Conservation (phyloP, 2,113 vertebrate genomes). For the Notechis scutatus region DNA sequence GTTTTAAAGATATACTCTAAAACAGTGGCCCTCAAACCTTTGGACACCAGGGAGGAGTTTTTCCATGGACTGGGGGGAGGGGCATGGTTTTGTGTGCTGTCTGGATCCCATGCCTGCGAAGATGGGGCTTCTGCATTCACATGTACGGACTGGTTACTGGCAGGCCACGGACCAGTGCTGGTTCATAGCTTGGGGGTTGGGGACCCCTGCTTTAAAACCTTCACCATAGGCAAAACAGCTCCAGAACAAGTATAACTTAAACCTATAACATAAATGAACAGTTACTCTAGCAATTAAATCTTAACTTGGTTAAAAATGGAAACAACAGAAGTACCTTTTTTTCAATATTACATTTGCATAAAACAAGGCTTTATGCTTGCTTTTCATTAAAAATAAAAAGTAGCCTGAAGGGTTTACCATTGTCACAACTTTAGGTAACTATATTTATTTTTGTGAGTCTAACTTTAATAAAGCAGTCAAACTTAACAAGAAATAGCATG, state of each 20-base stretch:
- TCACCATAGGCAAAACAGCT: neutral
- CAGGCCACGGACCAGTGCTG: too few species aligned
- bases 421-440: constrained; percentile 4
- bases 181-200: neutral
- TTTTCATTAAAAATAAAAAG: constrained; percentile 53
- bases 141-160: neutral
- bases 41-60: neutral
- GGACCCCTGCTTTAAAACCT: neutral
- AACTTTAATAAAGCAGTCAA: neutral
- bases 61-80: neutral
- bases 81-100: neutral
- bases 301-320: constrained; percentile 27
- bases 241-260: neutral
- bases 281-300: neutral
- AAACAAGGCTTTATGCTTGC: constrained; percentile 45
- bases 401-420: constrained; percentile 2
- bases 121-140: neutral
- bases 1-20: neutral
- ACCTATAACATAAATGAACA: neutral
- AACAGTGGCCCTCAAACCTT: neutral
- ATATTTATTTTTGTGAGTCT: neutral
- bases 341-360: constrained; percentile 41
- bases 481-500: neutral
- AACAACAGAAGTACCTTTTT: constrained; percentile 41
- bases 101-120: neutral